phyloP scores from a whole-genome alignment of 2,888 invertebrate species.

The Macrostomum cliftonense region DNA sequence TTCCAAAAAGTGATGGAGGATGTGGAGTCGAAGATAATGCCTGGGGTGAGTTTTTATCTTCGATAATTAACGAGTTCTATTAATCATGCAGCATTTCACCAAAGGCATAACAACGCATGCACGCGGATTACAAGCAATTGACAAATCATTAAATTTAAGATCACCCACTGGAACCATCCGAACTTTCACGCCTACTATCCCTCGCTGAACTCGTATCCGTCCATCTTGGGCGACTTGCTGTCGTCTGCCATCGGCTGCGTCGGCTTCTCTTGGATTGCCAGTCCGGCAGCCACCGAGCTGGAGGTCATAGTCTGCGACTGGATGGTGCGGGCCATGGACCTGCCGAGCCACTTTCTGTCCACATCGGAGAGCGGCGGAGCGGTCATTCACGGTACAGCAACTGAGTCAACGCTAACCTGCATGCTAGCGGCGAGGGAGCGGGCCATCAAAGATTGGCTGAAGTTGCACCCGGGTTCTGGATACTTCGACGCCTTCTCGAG shows the following conservation, averaged over 20 bases:
- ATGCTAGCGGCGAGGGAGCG: constrained; percentile 58
- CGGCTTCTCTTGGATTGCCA: constrained; percentile 80
- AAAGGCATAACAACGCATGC: no score
- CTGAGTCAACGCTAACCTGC: constrained; percentile 66
- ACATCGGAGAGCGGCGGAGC: constrained; percentile 59
- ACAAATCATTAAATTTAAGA: no score
- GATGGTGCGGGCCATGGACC: constrained; percentile 73
- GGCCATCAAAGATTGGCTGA: constrained; percentile 44
- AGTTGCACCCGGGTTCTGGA: constrained; percentile 42
- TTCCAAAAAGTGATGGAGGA: constrained; percentile 16
- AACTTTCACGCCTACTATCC: constrained; percentile 64
- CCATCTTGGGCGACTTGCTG: constrained; percentile 60
- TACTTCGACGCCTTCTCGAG: constrained; percentile 45
- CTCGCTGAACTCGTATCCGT: constrained; percentile 57
- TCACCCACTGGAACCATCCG: constrained; percentile 82
- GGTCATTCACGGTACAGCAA: constrained; percentile 60
- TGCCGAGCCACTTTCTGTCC: constrained; percentile 66
- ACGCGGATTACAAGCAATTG: no score
- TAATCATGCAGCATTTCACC: no score
- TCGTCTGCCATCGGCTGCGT: constrained; percentile 58
- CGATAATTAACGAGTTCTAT: no score
- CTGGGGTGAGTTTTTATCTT: constrained; percentile 22
- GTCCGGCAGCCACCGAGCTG: constrained; percentile 82
- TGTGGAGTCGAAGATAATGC: constrained; percentile 24
- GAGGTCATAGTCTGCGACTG: constrained; percentile 87